Conservation (phyloP, 2,888 invertebrate genomes). For the Venustoraphidia nigricollis region DNA sequence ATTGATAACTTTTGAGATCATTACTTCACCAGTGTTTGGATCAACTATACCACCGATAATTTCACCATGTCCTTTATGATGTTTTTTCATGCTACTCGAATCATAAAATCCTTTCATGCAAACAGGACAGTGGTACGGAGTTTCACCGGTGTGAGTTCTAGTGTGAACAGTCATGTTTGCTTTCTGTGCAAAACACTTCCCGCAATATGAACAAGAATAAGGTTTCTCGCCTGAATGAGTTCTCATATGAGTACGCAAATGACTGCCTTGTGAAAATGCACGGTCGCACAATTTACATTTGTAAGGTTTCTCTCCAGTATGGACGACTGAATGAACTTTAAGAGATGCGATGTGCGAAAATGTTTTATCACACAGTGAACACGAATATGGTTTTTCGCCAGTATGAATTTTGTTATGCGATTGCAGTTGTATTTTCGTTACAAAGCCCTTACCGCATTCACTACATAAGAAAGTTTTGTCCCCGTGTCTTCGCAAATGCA, state of each 20-base stretch:
- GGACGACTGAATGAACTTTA: neutral
- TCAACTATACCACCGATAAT: too few species aligned
- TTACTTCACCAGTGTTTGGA: too few species aligned
- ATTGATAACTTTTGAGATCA: too few species aligned
- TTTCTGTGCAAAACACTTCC: conserved; percentile 20
- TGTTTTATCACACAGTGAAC: conserved; percentile 9
- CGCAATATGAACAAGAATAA: conserved; percentile 35
- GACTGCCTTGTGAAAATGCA: conserved; percentile 77
- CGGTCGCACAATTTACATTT: conserved; percentile 80
- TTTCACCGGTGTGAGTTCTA: conserved; percentile 18
- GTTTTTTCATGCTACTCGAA: conserved; percentile 14
- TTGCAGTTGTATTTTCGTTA: conserved; percentile 6
- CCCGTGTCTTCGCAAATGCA: neutral
- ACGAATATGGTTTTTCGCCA: conserved; percentile 8
- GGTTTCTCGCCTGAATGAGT: conserved; percentile 93
- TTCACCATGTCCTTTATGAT: conserved; percentile 5
- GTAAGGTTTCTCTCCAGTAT: conserved; percentile 4
- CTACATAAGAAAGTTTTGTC: conserved; percentile 11
- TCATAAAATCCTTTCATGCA: conserved; percentile 21
- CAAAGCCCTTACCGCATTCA: conserved; percentile 14
- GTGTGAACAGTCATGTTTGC: conserved; percentile 22
- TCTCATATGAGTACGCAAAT: conserved; percentile 88
- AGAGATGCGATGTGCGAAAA: conserved; percentile 9
- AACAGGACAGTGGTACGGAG: conserved; percentile 17
- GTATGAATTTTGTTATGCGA: conserved; percentile 10